Base-by-base conservation (phyloP, 2,888 invertebrate genomes). In the Zele albiditarsus region DNA sequence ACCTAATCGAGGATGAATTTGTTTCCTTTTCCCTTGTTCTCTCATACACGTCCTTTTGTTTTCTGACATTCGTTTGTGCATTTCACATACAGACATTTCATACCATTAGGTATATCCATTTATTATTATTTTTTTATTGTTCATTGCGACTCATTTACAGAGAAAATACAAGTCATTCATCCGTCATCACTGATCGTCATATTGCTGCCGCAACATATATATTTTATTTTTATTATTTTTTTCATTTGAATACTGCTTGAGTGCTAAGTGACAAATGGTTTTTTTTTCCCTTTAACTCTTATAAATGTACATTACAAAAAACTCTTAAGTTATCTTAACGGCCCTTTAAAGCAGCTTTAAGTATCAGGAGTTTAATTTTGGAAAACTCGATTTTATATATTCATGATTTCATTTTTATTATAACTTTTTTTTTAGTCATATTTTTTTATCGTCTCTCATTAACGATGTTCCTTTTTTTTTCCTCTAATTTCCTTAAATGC, bases 301-400 rank as follows among this genome's bases (percentile, higher is more conserved):
- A 88, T 84, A 88, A 89, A 88, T 83, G 83, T 86, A 87, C 85
- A 84, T 85, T 86, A 83, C 84, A 88, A 86, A 87, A 85, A 87
- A 83, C 81, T 83, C 84, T 85, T 88, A 86, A 86, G 85, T 86
- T 85, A 80, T 62, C 82, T 84, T 83, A 85, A 86, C 84, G 85
- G 83, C 83, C 81, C 53, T 85, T 85, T 84, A 62, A 86, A 86
- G 87, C 86, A 84, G 84, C 84, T 87, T 53, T 87, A 88, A 88
- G 88, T 88, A 87, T 85, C 84, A 83, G 85, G 83, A 88, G 84
- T 63, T 84, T 84, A 84, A 81, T 85, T 85, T 83, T 85, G 84
- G 85, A 87, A 88, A 88, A 87, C 82, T 84, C 81, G 78, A 78
- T 80, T 83, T 81, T 79, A 73, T 74, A 78, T 80, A 80, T 76